Evolutionary conservation across 2,888 invertebrate species (phyloP).

Genomic region (Cataglyphis albicans): DNA sequence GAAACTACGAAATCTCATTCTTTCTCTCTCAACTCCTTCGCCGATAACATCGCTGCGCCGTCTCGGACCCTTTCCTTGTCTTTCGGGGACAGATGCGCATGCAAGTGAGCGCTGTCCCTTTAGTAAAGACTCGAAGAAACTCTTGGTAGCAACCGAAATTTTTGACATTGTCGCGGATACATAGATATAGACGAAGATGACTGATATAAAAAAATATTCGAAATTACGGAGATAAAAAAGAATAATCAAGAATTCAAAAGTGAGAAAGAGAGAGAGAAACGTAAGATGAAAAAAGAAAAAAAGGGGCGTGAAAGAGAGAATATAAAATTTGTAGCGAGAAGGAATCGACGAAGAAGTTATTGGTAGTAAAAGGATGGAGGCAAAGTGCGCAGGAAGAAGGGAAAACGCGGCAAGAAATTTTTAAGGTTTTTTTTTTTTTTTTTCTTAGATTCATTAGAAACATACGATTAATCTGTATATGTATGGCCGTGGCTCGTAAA

Average conservation of each 20-base stretch:
- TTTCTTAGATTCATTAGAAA: constrained; percentile 78
- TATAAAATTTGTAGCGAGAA: constrained; percentile 68
- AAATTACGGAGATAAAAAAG: neutral
- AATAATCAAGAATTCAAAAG: neutral
- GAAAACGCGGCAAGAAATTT: constrained; percentile 64
- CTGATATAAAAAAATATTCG: neutral
- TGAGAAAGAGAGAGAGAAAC: neutral
- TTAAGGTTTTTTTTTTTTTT: constrained; percentile 74
- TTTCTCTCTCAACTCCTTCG: constrained; percentile 78
- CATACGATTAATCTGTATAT: constrained; percentile 66
- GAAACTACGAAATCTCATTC: constrained; percentile 81
- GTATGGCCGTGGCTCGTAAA: constrained; percentile 77
- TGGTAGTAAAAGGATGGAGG: constrained; percentile 53
- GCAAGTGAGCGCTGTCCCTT: constrained; percentile 11
- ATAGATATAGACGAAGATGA: neutral
- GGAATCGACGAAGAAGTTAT: constrained; percentile 71
- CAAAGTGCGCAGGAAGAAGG: neutral
- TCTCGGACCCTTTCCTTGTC: constrained; percentile 31
- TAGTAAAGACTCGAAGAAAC: neutral
- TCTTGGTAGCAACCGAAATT: constrained; percentile 38
- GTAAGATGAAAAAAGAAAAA: constrained; percentile 8
- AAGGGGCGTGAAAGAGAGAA: constrained; percentile 1
- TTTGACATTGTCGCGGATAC: constrained; percentile 16
- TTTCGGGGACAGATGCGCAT: constrained; percentile 40
- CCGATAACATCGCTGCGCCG: constrained; percentile 75